Evolutionary conservation across 2,113 vertebrate species (phyloP), one percentile per base, ranked within the genome.

Genomic region (Archocentrus centrarchus): DNA sequence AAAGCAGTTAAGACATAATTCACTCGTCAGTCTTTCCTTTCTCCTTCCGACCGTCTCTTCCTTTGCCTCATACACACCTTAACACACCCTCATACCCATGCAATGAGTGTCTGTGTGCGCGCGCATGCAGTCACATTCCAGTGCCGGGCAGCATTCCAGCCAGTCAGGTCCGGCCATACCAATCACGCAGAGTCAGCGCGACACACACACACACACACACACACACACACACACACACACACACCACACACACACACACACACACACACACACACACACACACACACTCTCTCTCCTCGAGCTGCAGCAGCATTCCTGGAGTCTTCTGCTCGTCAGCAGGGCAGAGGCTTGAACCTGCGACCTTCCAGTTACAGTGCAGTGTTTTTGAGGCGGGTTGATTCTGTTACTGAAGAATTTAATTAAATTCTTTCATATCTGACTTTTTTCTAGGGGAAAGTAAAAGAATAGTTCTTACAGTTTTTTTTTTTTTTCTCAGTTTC

Each of bases 51-150:
- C 50, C 73, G 22, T 62, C 17, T 18, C 15, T 83, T 64, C 47
- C 27, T 80, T 55, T 61, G 32, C 22, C 57, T 61, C 5, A 27
- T 7, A 83, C 87, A 88, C 86, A 84, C 87, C 86, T 80, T 30
- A 75, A 82, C 85, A 84, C 90, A 44, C 87, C 80, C 83, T 82
- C 81, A 14, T 58, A 79, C n/a, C 7, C 6, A 9, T 7, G 2
- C 11, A 6, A 0, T 63, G 3, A 44, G 75, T 59, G 35, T 58
- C 47, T 59, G 39, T 53, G 22, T 76, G 1, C 14, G 22, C 5
- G 75, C 60, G 37, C 41, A 58, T 58, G 63, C 64, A 81, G 81
- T 88, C 88, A 93, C 87, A 93, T 93, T 93, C 89, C 91, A 75
- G 85, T 37, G 20, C 75, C 2, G 61, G 81, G 77, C 83, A 79